A percentile compares a stretch with the other conserved stretches of the same genome.
Evolutionary conservation across 2,888 invertebrate species (phyloP).

Genomic region (Sesia bembeciformis): DNA sequence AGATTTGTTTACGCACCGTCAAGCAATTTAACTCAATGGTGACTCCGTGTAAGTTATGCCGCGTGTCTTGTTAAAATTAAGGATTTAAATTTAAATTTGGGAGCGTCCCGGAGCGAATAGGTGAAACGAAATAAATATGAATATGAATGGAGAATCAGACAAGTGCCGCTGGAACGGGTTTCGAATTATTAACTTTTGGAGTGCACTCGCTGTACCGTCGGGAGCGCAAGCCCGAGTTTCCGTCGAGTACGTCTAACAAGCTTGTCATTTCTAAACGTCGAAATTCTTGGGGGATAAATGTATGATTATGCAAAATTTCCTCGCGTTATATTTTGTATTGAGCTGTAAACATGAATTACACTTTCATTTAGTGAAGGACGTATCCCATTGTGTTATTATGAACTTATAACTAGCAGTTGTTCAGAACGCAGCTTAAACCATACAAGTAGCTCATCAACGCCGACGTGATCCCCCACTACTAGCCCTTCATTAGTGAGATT

Average conservation of each 20-base stretch:
- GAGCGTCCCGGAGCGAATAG: constrained; percentile 53
- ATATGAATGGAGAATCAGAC: constrained; percentile 70
- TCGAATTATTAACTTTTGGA: constrained; percentile 70
- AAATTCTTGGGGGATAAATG: constrained; percentile 17
- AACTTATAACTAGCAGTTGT: too few relatives aligned
- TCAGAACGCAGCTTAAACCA: too few relatives aligned
- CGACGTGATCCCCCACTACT: too few relatives aligned
- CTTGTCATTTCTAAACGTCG: constrained; percentile 40
- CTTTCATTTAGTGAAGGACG: too few relatives aligned
- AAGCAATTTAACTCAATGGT: constrained; percentile 46
- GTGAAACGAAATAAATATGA: constrained; percentile 73
- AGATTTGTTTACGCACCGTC: constrained; percentile 56
- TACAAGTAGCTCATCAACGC: too few relatives aligned
- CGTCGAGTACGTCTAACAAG: constrained; percentile 43
- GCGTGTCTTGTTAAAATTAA: constrained; percentile 65
- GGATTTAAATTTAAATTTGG: constrained; percentile 62
- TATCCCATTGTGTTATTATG: too few relatives aligned
- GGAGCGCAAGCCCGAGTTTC: constrained; percentile 19
- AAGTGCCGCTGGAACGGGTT: constrained; percentile 55
- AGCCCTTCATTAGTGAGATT: too few relatives aligned
- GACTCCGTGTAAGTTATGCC: constrained; percentile 28
- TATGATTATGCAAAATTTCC: background rate
- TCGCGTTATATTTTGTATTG: background rate
- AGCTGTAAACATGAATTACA: too few relatives aligned
- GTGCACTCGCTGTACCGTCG: constrained; percentile 50